A percentile compares a stretch with the other conserved stretches of the same genome.
These are phyloP conservation scores for Edolisoma coerulescens DNA, from an alignment of 2,113 vertebrate species.

Conservation along the genomic window DNA sequence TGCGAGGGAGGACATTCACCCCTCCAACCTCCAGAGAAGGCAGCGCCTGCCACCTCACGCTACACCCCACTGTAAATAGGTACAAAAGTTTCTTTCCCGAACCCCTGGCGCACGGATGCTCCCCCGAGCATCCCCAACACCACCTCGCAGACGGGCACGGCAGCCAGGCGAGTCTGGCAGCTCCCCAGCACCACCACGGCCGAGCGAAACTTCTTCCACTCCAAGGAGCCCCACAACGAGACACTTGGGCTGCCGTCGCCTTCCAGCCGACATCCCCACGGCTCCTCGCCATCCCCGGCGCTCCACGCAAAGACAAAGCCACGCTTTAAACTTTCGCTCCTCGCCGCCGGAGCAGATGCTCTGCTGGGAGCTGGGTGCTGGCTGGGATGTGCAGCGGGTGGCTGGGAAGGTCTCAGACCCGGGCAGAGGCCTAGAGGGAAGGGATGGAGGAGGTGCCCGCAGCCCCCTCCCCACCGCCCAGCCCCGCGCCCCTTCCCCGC, in stretches of 20 bases:
- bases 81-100: background rate
- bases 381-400: background rate
- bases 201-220: background rate
- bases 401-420: background rate
- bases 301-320: background rate
- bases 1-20: background rate
- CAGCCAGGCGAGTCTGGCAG: background rate
- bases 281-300: background rate
- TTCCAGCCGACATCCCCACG: background rate
- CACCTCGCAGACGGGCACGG: background rate
- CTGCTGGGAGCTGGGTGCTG: background rate
- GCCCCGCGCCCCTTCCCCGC: conserved; percentile 31
- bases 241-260: background rate
- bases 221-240: background rate
- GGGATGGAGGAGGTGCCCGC: background rate
- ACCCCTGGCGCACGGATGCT: fast-evolving
- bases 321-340: conserved; percentile 51
- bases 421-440: conserved; percentile 46
- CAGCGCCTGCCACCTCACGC: background rate
- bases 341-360: background rate
- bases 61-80: fast-evolving
- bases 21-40: background rate
- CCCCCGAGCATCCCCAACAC: background rate
- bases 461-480: background rate
- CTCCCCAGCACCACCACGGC: background rate